Evolutionary conservation across 2,888 invertebrate species (phyloP), one percentile per base, ranked within the genome.

Genomic region (Mythimna pallens): DNA sequence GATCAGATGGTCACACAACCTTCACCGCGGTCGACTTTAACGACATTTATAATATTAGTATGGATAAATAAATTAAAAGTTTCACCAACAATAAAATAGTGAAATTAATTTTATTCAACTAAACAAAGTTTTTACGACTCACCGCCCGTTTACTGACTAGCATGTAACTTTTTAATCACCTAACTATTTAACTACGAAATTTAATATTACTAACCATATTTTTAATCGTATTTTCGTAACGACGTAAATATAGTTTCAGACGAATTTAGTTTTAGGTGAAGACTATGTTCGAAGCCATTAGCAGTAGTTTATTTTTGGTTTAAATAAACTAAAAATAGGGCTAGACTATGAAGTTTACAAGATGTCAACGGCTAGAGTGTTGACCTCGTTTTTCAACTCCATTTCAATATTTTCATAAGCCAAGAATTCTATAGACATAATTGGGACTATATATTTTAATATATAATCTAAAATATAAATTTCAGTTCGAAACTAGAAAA

Each of bases 111-210:
- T 47, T 83, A 83, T 83, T 74, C 62, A 58, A 66, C 70, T 74
- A 63, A 70, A 81, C 65, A 68, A 81, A 80, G 52, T 81, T 81
- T 80, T 81, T 73, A 81, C 43, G 64, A 55, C 59, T 22, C 30
- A 36, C 50, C 59, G 36, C 36, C 30, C 63, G 63, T 73, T 75
- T 66, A 50, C 66, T 62, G 50, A 54, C 34, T 64, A 71, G 54
- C 69, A 65, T 52, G 55, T 55, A 78, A 83, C 77, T 77, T 86
- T 81, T 83, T 78, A 76, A 84, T 83, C 67, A 61, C 67, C 63
- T 65, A 57, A 83, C 75, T 80, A 76, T 83, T 74, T 80, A 68
- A 78, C 62, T 73, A 62, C 67, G 64, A 75, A 74, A 85, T 80
- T 69, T 80, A 85, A 73, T 64, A 70, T 70, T 67, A 66, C 74